phyloP scores from a whole-genome alignment of 2,797 vertebrate genomes.

The Euphonia xanthogaster region DNA sequence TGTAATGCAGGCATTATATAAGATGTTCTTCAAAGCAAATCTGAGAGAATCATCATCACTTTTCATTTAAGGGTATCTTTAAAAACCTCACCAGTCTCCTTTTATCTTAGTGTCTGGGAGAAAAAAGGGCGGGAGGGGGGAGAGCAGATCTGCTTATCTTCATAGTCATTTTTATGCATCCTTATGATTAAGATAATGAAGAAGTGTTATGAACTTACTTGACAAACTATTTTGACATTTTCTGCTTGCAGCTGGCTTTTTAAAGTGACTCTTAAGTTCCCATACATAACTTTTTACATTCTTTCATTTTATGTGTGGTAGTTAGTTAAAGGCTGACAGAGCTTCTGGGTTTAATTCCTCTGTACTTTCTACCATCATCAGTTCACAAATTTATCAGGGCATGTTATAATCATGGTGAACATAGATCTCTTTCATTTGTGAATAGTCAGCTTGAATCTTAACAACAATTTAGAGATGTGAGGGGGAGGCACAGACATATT shows the following conservation, averaged over 20 bases:
- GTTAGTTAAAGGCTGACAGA: neutral
- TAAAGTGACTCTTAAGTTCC: neutral
- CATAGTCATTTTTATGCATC: neutral
- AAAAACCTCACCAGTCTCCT: neutral
- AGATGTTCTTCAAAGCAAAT: neutral
- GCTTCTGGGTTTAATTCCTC: neutral
- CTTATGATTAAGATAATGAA: neutral
- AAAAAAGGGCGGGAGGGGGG: rapidly evolving
- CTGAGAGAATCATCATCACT: neutral
- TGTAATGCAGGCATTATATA: neutral
- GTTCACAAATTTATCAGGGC: neutral
- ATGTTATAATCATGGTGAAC: neutral
- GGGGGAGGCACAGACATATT: neutral
- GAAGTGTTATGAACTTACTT: constrained; percentile 2
- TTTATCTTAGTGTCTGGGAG: neutral
- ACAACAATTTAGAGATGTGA: neutral
- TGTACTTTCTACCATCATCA: neutral
- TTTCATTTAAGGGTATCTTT: neutral
- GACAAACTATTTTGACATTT: constrained; percentile 14
- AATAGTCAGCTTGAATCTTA: neutral
- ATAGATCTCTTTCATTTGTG: neutral
- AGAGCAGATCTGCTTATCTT: neutral
- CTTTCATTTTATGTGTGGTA: neutral
- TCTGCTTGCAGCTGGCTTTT: constrained; percentile 5
- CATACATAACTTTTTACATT: neutral